Base-by-base conservation (phyloP, 2,113 vertebrate genomes). In the Romanogobio albipinnatus region DNA sequence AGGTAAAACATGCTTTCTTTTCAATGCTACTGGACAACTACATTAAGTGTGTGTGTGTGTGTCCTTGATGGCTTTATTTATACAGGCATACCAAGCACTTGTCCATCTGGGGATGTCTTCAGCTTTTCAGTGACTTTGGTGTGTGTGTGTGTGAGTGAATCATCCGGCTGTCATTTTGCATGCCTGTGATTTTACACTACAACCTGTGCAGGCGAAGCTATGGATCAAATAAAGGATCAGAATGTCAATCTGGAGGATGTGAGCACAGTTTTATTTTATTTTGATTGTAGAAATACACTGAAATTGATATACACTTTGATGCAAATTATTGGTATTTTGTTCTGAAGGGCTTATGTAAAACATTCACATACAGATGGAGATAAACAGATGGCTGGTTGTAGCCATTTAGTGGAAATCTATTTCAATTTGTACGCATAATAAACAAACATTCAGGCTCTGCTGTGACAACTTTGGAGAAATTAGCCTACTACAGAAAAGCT, bases 11-110 rank as follows among this genome's bases (percentile, higher is more conserved):
- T 62, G 22, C 56, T 62, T 73, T 64, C 15, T 83, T 29, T 58
- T 11, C 43, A 36, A 26, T 19, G 51, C 85, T 58, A 85, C 45
- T 85, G 56, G 71, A 45, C 49, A 9, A 70, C 53, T 15, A 19
- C 76, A 71, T 59, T 59, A 53, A 39, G 5, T 39, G 4, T 22
- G 7, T 17, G 51, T 29, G 73, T 64, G 86, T 64, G 47, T 70
- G 86, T 76, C 83, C 81, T 84, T 87, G 76, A 81, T 36, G 24
- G 68, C 47, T 79, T 87, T 81, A 87, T 86, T 84, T 86, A 70
- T 76, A 71, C 59, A 70, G 17, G 76, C 71, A 56, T 85, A 70
- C 75, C 68, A 66, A 83, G 51, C 10, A 59, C 14, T 26, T 80
- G 33, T 86, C 70, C 79, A 73, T 85, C 62, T 83, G 76, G 81